A percentile compares a stretch with the other conserved stretches of the same genome.
Conservation (phyloP, 2,888 invertebrate species). For the Allophyes oxyacanthae region DNA sequence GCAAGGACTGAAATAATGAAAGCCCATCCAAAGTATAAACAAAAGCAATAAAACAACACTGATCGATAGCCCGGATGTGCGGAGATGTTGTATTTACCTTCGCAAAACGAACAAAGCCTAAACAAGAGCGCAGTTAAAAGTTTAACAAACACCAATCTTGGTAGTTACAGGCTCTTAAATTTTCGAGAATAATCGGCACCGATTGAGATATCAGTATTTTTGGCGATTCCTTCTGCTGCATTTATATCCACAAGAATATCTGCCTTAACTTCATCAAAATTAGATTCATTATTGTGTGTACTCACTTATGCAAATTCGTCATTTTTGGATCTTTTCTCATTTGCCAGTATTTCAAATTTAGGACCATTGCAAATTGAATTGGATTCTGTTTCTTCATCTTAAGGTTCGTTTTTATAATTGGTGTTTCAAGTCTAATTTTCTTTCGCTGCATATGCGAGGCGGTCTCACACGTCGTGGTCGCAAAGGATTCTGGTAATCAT, state of each 20-base stretch:
- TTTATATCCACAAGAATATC: constrained; percentile 46
- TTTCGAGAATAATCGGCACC: constrained; percentile 69
- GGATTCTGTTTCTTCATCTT: constrained; percentile 30
- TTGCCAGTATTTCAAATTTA: constrained; percentile 52
- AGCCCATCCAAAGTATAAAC: constrained; percentile 28
- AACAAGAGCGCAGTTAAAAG: constrained; percentile 55
- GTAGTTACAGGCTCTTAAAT: constrained; percentile 75
- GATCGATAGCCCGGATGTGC: constrained; percentile 52
- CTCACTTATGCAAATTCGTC: constrained; percentile 59
- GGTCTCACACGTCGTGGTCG: constrained; percentile 80
- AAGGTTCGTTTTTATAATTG: constrained; percentile 32
- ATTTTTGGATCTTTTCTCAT: constrained; percentile 63
- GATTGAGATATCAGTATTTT: constrained; percentile 80
- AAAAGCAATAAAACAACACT: constrained; percentile 48
- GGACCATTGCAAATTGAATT: constrained; percentile 26
- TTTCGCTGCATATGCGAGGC: constrained; percentile 60
- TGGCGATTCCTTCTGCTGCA: constrained; percentile 34
- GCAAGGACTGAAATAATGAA: constrained; percentile 39
- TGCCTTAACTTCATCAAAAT: constrained; percentile 53
- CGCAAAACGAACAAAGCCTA: constrained; percentile 53
- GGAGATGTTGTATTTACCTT: constrained; percentile 48
- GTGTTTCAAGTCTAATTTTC: constrained; percentile 24
- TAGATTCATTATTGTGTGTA: constrained; percentile 50
- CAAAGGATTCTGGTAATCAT: constrained; percentile 71
- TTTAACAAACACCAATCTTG: constrained; percentile 72